Evolutionary conservation across 2,888 invertebrate species (phyloP), one percentile per base, ranked within the genome.

Genomic region (Cryptosula pallasiana): DNA sequence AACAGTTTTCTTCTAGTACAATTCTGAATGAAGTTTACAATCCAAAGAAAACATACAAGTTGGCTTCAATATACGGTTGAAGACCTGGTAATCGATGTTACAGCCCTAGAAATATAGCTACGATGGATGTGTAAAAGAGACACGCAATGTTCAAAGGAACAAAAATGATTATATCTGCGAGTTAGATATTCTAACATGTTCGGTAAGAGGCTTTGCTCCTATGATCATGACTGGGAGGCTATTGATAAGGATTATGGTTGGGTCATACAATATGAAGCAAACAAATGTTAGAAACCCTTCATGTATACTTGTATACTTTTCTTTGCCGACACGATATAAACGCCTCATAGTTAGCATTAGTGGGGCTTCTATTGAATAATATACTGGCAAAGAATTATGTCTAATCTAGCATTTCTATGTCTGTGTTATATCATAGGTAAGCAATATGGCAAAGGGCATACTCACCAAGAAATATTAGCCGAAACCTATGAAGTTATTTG

Each of bases 251-350:
- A 25, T 63, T 63, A 63, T 32, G 63, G 2, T 34, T 63, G 32
- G 13, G 63, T 34, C 34, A 63, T 27, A 5, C 32, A 63, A 63
- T 63, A 20, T 27, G 25, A 5, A 25, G 13, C 32, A 32, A 63
- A 63, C 63, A 63, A 63, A 63, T 63, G 27, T 13, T 16, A 16
- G 63, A 63, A 63, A 63, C 63, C 63, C 32, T 13, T 45, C 45
- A 45, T 45, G 45, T 45, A 20, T 45, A 20, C 45, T n/a, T n/a
- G n/a, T n/a, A n/a, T n/a, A n/a, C n/a, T n/a, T n/a, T n/a, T 13
- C 45, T 45, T 45, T 20, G 45, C 45, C 45, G 20, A 45, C 45
- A 45, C 20, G 20, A 45, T n/a, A n/a, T n/a, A n/a, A n/a, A n/a
- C n/a, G 45, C 5, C 45, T 45, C 45, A 45, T 13, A 45, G 45